phyloP scores from a whole-genome alignment of 2,113 vertebrate species.

The Apistogramma diplotaenia region DNA sequence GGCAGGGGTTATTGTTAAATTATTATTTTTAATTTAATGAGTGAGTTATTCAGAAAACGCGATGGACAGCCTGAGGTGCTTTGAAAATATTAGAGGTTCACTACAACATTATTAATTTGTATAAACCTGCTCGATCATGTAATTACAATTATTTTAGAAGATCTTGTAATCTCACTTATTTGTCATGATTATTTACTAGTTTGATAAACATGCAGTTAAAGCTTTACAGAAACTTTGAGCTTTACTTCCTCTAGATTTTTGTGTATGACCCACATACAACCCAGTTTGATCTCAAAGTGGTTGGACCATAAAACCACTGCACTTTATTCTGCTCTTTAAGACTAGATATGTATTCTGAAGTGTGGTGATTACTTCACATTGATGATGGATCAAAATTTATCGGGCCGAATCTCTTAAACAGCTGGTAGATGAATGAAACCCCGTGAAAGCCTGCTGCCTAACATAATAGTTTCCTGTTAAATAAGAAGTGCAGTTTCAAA shows the following conservation, averaged over 20 bases:
- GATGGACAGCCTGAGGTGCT: not conserved
- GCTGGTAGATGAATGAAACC: too few species aligned
- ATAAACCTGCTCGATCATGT: not conserved
- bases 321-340: too few species aligned
- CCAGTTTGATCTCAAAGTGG: not conserved
- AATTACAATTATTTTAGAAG: not conserved
- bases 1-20: rapidly evolving
- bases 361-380: too few species aligned
- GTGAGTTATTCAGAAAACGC: not conserved
- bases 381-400: not conserved
- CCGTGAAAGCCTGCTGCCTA: not conserved
- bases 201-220: not conserved
- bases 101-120: not conserved
- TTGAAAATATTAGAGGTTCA: not conserved
- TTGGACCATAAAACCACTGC: too few species aligned
- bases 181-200: not conserved
- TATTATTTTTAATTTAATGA: not conserved
- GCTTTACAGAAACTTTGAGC: not conserved
- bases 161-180: not conserved
- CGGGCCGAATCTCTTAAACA: too few species aligned
- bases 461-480: not conserved
- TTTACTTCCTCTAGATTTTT: not conserved
- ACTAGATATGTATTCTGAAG: not conserved
- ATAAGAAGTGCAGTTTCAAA: not conserved
- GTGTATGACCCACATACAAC: too few species aligned